Evolutionary conservation across 2,888 invertebrate genomes (phyloP).

Genomic region (Drosophila tanythrix): DNA sequence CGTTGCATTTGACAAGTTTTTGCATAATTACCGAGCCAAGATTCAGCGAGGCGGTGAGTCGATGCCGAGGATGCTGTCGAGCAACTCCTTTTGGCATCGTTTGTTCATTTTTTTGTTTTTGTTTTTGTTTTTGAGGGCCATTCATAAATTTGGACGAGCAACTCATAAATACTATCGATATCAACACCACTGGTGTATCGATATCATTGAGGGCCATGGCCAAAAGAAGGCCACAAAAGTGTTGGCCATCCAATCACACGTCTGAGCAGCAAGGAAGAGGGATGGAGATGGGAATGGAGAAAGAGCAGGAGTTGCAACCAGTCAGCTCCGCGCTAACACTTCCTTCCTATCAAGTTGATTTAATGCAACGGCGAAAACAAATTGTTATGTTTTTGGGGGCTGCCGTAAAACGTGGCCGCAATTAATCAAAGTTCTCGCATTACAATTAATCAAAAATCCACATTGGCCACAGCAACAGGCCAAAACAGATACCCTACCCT

Average conservation of each 20-base stretch:
- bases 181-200: conserved; percentile 24
- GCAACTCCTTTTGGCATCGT: conserved; percentile 8
- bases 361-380: conserved; percentile 77
- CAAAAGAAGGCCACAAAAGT: conserved; percentile 45
- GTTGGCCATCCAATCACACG: conserved; percentile 74
- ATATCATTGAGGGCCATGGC: conserved; percentile 13
- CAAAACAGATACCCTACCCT: not conserved
- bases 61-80: conserved; percentile 7
- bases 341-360: conserved; percentile 53
- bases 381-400: conserved; percentile 70
- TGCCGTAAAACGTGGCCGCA: conserved; percentile 60
- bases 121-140: conserved; percentile 40
- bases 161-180: conserved; percentile 67
- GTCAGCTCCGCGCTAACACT: not conserved
- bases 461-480: conserved; percentile 3
- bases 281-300: not conserved
- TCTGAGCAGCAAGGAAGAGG: not conserved
- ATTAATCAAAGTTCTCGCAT: conserved; percentile 77
- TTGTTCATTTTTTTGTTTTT: conserved; percentile 2
- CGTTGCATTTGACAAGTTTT: conserved; percentile 73
- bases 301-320: not conserved
- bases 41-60: not conserved
- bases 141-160: conserved; percentile 67
- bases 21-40: conserved; percentile 66
- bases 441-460: conserved; percentile 76